Evolutionary conservation across 2,888 invertebrate species (phyloP), one percentile per base, ranked within the genome.

Genomic region (Digitonthophagus gazella): DNA sequence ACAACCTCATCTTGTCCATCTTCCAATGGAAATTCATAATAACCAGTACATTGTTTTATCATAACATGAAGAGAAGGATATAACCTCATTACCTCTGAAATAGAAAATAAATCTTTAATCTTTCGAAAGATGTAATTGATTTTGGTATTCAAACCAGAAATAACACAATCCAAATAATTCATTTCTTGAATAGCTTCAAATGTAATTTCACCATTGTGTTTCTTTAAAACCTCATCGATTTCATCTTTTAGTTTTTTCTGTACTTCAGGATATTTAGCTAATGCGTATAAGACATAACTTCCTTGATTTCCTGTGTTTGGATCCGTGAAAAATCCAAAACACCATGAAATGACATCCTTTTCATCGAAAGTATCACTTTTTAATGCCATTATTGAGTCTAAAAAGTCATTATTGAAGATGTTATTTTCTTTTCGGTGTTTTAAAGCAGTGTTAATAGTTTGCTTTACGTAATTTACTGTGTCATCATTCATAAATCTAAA

Each of bases 291-390:
- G 1, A 80, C 68, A 66, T 81, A 84, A 56, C 78, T 79, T 44
- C 85, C 73, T 0, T 81, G 80, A 0, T 80, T 76, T 0, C 84
- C 82, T 14, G 83, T 84, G 0, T 85, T 85, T 73, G 85, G 84
- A 56, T 85, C 86, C 0, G 80, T 64, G 69, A 83, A 84, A 71
- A 84, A 84, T 0, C 84, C 79, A 0, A 84, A 72, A 2, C 80
- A 75, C 55, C 84, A 82, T 0, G 83, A 79, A 0, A 77, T 68
- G 58, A 85, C 72, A 0, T 80, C 75, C 1, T 76, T 75, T 18
- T 82, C 72, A 0, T 69, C 73, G 68, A 79, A 71, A 65, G 69
- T 71, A 2, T 67, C 64, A 5, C 67, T 54, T 20, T 76, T 71
- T 15, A 20, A 3, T 70, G 76, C 75, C 28, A 84, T 67, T 54